Evolutionary conservation across 1,140 invertebrate species (phyloP), one percentile per base, ranked within the genome.

Genomic region (Lordiphosa collinella): DNA sequence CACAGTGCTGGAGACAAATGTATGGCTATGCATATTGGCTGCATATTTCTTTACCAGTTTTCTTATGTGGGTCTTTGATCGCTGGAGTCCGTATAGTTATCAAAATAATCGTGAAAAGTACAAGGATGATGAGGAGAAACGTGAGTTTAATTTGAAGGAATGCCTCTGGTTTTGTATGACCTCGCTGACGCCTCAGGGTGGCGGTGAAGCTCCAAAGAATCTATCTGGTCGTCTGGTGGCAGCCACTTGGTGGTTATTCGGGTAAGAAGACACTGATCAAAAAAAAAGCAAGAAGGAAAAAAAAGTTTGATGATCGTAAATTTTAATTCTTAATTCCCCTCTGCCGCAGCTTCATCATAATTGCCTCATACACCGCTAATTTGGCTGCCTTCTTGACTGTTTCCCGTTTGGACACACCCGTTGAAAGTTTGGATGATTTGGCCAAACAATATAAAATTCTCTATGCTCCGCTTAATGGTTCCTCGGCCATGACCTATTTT

Each of bases 141-240:
- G 98, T 10, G 95, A 98, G 78, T 99, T 99, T 73, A 97, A 94
- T 13, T 90, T 99, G 2, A 98, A 98, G 82, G 98, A 99, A 90
- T 98, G 97, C 85, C 91, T 99, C 0, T 99, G 98, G 98, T 99
- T 99, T 89, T 99, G 98, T 84, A 99, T 99, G 97, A 99, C 97
- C 13, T 99, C 97, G 0, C 87, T 99, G 5, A 99, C 97, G 0
- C 97, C 97, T 0, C 97, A 99, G 18, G 88, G 88, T 1, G 88
- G 85, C 8, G 98, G 98, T 0, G 98, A 99, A 89, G 98, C 98
- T 0, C 98, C 98, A 0, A 97, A 97, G 86, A 97, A 97, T 90
- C 90, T 98, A 0, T 98, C 96, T 0, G 97, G 97, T 0, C 91
- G 97, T 55, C 90, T 99, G 0, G 94, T 99, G 0, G 97, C 97